Evolutionary conservation across 2,797 vertebrate genomes (phyloP).

Genomic region (Centroberyx gerrardi): DNA sequence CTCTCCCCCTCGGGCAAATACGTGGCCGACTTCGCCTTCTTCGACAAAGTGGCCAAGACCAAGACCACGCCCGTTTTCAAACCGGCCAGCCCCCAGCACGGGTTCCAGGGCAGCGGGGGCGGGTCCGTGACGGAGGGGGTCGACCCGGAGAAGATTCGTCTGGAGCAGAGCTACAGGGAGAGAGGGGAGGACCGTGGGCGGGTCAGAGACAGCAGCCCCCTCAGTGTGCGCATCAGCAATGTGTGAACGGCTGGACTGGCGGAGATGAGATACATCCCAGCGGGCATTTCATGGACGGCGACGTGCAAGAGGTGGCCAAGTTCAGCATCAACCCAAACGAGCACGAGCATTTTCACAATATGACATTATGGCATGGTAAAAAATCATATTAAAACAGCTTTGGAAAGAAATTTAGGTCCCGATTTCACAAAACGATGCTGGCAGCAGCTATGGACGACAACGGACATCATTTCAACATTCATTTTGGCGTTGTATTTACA

Average conservation of each 20-base stretch:
- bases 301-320: background rate
- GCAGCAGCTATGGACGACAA: background rate
- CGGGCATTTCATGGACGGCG: background rate
- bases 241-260: conserved; percentile 78
- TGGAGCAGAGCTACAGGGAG: conserved; percentile 91
- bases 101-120: conserved; percentile 74
- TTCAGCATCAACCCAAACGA: background rate
- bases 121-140: conserved; percentile 72
- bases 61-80: conserved; percentile 82
- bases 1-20: conserved; percentile 94
- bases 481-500: too few species aligned
- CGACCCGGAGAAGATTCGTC: conserved; percentile 90
- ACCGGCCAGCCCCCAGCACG: conserved; percentile 69
- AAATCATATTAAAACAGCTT: background rate
- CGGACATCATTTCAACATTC: too few species aligned
- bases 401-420: background rate
- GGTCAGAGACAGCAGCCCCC: conserved; percentile 72
- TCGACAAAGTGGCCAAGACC: conserved; percentile 93
- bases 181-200: conserved; percentile 79
- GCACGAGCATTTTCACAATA: background rate
- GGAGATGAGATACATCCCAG: background rate
- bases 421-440: conserved; percentile 11
- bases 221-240: conserved; percentile 94
- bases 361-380: background rate
- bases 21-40: conserved; percentile 93